Evolutionary conservation across 2,888 invertebrate genomes (phyloP).

Genomic region (Agapetus fuscipes): DNA sequence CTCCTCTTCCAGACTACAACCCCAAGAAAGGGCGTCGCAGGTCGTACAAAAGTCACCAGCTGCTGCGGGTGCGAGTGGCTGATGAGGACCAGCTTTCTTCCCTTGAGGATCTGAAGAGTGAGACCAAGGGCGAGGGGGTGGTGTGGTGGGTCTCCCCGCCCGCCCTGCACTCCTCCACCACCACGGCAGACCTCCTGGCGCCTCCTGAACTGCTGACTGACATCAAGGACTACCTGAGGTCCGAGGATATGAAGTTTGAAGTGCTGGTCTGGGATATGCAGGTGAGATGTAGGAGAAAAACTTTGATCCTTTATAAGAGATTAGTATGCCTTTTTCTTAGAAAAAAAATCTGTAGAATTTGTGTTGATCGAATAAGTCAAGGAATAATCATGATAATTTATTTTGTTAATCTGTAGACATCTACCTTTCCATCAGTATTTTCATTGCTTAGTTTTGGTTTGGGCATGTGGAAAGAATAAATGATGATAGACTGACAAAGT

Average conservation of each 20-base stretch:
- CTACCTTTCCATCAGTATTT: too few species aligned
- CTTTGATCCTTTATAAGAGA: neutral
- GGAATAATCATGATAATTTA: too few species aligned
- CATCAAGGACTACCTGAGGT: slow-evolving; percentile 49
- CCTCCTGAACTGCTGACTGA: slow-evolving; percentile 55
- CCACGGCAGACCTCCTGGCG: slow-evolving; percentile 66
- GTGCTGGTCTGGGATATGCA: slow-evolving; percentile 65
- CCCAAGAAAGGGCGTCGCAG: slow-evolving; percentile 37
- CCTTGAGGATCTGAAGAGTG: slow-evolving; percentile 39
- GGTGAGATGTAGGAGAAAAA: slow-evolving; percentile 37
- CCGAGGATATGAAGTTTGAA: slow-evolving; percentile 52
- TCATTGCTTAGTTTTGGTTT: too few species aligned
- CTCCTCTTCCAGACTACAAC: too few species aligned
- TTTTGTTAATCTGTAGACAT: too few species aligned
- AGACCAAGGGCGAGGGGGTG: slow-evolving; percentile 38
- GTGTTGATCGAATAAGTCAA: too few species aligned
- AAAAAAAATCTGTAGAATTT: too few species aligned
- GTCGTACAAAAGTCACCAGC: slow-evolving; percentile 47
- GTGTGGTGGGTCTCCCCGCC: slow-evolving; percentile 46
- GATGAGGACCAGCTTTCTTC: slow-evolving; percentile 38
- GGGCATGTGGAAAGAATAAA: too few species aligned
- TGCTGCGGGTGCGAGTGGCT: slow-evolving; percentile 39
- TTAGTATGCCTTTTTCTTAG: slow-evolving; percentile 1
- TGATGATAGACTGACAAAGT: too few species aligned
- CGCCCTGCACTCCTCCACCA: slow-evolving; percentile 42